Evolutionary conservation across 2,888 invertebrate species (phyloP).

Genomic region (Drosophila borealis): DNA sequence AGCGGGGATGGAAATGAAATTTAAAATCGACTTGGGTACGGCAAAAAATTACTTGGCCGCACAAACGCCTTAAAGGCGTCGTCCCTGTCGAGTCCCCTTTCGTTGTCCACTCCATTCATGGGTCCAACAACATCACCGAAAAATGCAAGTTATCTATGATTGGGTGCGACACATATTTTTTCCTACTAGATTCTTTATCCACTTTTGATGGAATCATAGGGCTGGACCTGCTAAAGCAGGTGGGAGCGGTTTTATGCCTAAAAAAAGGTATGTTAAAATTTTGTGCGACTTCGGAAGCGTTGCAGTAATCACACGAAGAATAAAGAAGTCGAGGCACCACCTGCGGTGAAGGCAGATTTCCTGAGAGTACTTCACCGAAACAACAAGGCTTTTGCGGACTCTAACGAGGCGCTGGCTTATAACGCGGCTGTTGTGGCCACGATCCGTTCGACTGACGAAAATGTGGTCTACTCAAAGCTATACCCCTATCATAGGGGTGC

Average conservation of each 20-base stretch:
- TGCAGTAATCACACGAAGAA: not conserved
- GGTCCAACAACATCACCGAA: not conserved
- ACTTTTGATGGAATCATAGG: slow-evolving; percentile 9
- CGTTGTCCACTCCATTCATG: slow-evolving; percentile 1
- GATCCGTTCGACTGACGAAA: not conserved
- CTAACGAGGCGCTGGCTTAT: too few species aligned
- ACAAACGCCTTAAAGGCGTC: not conserved
- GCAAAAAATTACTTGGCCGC: not conserved
- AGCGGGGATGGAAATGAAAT: too few species aligned
- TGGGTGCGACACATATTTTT: not conserved
- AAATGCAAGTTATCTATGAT: not conserved
- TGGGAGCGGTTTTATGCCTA: not conserved
- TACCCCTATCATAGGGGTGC: slow-evolving; percentile 1
- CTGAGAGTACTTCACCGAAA: too few species aligned
- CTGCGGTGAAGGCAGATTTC: too few species aligned
- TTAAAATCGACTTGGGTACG: too few species aligned
- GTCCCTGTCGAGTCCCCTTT: not conserved
- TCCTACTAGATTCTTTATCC: not conserved
- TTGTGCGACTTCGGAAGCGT: not conserved
- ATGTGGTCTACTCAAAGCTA: not conserved
- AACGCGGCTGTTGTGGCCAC: slow-evolving; percentile 1
- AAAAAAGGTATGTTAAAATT: not conserved
- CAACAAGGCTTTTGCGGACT: too few species aligned
- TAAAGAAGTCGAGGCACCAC: too few species aligned
- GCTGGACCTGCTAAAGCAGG: slow-evolving; percentile 3